Evolutionary conservation across 2,888 invertebrate genomes (phyloP).

Genomic region (Diachrysia chrysitis): DNA sequence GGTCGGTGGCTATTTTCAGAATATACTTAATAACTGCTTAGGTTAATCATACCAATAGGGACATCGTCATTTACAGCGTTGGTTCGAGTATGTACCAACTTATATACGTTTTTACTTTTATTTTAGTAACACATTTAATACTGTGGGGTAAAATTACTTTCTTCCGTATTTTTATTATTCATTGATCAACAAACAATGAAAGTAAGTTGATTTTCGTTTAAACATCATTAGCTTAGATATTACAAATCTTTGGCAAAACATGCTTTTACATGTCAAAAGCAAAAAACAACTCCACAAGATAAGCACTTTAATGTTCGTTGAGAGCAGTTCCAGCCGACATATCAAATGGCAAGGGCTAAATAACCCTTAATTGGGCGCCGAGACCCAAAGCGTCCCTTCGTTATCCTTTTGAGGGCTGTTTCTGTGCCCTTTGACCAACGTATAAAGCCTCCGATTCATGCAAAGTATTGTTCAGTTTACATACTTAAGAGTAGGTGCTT

Average conservation of each 20-base stretch:
- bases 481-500: slow-evolving; percentile 7
- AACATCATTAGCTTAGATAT: too few species aligned
- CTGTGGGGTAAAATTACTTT: too few species aligned
- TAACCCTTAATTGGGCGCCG: slow-evolving; percentile 40
- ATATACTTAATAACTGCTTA: background rate
- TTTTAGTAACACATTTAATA: too few species aligned
- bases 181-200: too few species aligned
- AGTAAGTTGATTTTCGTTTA: too few species aligned
- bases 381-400: slow-evolving; percentile 27
- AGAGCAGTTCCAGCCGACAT: slow-evolving; percentile 15
- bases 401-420: slow-evolving; percentile 38
- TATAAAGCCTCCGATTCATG: slow-evolving; percentile 37
- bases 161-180: too few species aligned
- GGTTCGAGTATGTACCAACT: too few species aligned
- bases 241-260: background rate
- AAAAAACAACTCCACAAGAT: slow-evolving; percentile 1
- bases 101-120: too few species aligned
- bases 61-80: background rate
- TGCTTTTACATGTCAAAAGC: background rate
- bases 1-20: background rate
- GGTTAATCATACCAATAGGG: background rate
- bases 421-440: slow-evolving; percentile 10
- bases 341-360: slow-evolving; percentile 40
- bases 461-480: slow-evolving; percentile 26
- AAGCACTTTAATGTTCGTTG: slow-evolving; percentile 9